Base-by-base conservation (phyloP, 2,797 vertebrate species). In the Darevskia mixta region DNA sequence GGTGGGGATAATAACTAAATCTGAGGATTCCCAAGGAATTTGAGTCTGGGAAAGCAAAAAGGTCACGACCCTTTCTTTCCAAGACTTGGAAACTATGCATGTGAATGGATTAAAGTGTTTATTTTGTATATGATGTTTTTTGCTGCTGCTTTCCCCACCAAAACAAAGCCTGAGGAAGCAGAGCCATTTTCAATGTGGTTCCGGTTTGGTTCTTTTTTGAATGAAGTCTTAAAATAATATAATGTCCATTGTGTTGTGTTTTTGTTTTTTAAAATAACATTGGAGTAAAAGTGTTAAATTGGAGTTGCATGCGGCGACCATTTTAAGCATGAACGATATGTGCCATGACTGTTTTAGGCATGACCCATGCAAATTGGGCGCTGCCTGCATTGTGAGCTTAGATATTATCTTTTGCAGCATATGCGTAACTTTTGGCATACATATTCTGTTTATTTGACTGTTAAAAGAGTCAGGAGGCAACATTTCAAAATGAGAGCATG, bases 31-130 rank as follows among this genome's bases (percentile, higher is more conserved):
- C 69, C 49, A 75, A 64, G 69, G 41, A 49, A 66, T 81, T 35
- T 66, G 29, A 82, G 69, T 69, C 29, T 87, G 71, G 69, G 86
- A 87, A 87, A 75, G 17, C 38, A 79, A 55, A 55, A 82, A 75
- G 55, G 75, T 64, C 69, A 61, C 64, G 11, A 41, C 35, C 49
- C 27, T 55, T 55, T 55, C 27, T 43, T 87, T 75, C 78, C 27
- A 87, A 23, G 25, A 23, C 69, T 80, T 35, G 29, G 29, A 82
- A 82, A 43, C 49, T 18, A 61, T 81, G 27, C 17, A 41, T 38
- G 11, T 38, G 32, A 69, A 71, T 81, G 43, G 55, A 45, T 87
- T 75, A 73, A 73, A 75, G 20, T 45, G 11, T 17, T 61, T 81
- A 25, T 75, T 64, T 29, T 75, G 15, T 32, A 27, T 49, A 61